These are phyloP conservation scores for Ceratosolen solmsi DNA, from an alignment of 1,140 invertebrate species.

Conservation along the genomic window DNA sequence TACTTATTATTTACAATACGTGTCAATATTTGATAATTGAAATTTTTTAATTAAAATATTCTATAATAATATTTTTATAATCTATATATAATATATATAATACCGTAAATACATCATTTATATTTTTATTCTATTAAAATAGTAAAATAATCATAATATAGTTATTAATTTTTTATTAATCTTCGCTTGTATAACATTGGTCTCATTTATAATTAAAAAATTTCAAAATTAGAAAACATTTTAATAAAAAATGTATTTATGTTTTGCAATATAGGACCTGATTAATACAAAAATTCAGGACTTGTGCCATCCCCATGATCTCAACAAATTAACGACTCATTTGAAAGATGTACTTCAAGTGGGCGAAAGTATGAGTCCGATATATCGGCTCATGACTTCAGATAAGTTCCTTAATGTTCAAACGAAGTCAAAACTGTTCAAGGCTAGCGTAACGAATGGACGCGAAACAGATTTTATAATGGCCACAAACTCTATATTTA, in stretches of 20 bases:
- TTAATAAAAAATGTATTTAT: neutral
- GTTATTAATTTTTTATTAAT: too few relatives aligned
- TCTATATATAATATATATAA: too few relatives aligned
- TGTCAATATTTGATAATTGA: too few relatives aligned
- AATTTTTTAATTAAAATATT: too few relatives aligned
- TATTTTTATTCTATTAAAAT: too few relatives aligned
- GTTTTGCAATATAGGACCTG: constrained; percentile 73
- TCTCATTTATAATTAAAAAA: neutral
- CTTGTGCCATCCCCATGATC: constrained; percentile 84
- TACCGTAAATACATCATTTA: too few relatives aligned
- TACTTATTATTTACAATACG: too few relatives aligned
- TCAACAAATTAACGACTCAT: constrained; percentile 81
- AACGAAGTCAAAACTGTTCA: constrained; percentile 90
- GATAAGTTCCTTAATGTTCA: constrained; percentile 88
- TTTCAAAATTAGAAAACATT: neutral
- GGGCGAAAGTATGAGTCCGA: constrained; percentile 80
- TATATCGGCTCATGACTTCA: constrained; percentile 83
- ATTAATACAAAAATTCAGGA: constrained; percentile 83
- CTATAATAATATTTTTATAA: too few relatives aligned
- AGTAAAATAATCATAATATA: too few relatives aligned
- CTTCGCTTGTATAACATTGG: too few relatives aligned
- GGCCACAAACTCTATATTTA: constrained; percentile 90
- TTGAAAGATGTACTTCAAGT: constrained; percentile 82
- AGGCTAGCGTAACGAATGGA: constrained; percentile 78
- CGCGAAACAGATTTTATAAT: constrained; percentile 89